A percentile compares a stretch with the other conserved stretches of the same genome.
Evolutionary conservation across 2,113 vertebrate genomes (phyloP).

Genomic region (Oceanites oceanicus): DNA sequence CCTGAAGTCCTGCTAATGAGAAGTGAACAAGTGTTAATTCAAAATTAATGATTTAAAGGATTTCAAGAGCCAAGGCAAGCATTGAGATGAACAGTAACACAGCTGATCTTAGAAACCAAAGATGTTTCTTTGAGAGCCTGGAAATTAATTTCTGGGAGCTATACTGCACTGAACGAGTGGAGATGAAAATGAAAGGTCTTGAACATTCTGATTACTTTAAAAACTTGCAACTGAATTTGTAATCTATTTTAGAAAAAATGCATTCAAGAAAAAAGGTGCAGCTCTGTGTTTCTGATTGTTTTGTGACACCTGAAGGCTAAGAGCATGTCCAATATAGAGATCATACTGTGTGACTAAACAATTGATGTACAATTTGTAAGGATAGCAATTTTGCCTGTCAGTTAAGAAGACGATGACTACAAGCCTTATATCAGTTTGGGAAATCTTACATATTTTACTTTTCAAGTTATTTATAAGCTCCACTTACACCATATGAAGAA

Average conservation of each 20-base stretch:
- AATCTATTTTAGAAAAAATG: neutral
- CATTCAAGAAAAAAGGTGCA: neutral
- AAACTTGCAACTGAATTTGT: neutral
- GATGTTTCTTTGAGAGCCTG: neutral
- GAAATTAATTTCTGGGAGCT: neutral
- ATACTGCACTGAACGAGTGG: neutral
- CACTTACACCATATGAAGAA: neutral
- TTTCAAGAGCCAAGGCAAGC: slow-evolving; percentile 22
- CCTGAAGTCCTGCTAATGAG: slow-evolving; percentile 14
- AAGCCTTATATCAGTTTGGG: neutral
- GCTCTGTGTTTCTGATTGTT: neutral
- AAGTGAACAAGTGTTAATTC: neutral
- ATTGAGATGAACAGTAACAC: neutral
- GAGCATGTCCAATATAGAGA: neutral
- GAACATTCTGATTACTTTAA: neutral
- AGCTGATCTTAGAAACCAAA: neutral
- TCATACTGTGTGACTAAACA: neutral
- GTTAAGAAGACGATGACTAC: neutral
- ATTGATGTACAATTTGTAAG: neutral
- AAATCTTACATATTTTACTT: neutral
- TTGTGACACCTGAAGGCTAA: neutral
- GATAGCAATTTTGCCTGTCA: slow-evolving; percentile 12
- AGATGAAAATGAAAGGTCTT: neutral
- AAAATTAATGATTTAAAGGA: slow-evolving; percentile 1
- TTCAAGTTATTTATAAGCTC: neutral